Base-by-base conservation (phyloP, 2,113 vertebrate species). In the Semnornis frantzii region DNA sequence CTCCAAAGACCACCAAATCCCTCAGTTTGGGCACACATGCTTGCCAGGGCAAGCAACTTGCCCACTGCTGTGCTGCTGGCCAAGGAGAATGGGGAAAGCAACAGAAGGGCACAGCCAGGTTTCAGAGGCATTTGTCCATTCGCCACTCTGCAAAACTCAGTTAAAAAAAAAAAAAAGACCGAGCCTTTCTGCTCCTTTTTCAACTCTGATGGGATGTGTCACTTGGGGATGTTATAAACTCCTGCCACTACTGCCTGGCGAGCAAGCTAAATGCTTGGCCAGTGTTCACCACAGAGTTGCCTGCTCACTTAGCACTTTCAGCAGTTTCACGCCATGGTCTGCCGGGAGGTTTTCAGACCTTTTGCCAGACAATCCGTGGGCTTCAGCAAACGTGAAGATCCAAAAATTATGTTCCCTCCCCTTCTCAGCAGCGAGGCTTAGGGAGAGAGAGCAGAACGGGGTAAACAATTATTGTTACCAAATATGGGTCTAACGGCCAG, bases 401-500 rank as follows among this genome's bases (percentile, higher is more conserved):
- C 39, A 25, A 52, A 72, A 96, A 85, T 37, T 73, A 90, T 79
- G 78, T 55, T 54, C 90, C 82, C 90, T 95, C 68, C 92, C 82
- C 72, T 82, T n/a, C 89, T 58, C 23, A 73, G 87, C 87, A 77
- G 76, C 5, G 4, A 89, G 62, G 68, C 74, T 17, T 13, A 0
- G 25, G 28, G 25, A 25, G 74, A 77, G 70, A 79, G 79, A 82
- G 69, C 14, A 92, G 89, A 95, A 81, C 20, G 37, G 82, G 90
- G 91, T 95, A 96, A 96, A 95, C 95, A 96, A 90, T 90, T 87
- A 93, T 91, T 89, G 80, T 95, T 97, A 97, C 96, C 96, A 97
- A 96, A 97, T 97, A 97, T 96, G 96, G 96, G 50, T 94, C 93
- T 81, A 89, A 92, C 42, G 85, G 91, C 39, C 82, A 87, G 95